Evolutionary conservation across 1,140 invertebrate species (phyloP).

Genomic region (Zaprionus ghesquierei): DNA sequence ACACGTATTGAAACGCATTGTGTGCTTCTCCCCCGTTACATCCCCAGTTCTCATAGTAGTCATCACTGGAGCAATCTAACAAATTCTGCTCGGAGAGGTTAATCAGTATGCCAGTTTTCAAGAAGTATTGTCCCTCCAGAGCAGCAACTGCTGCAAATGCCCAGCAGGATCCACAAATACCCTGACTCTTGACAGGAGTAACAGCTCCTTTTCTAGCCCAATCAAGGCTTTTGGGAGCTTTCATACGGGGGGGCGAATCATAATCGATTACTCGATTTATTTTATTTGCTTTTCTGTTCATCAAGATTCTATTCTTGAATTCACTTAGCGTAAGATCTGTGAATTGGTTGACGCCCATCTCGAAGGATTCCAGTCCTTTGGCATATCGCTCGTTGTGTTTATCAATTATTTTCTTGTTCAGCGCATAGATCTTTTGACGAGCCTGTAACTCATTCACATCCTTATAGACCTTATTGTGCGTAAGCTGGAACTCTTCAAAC

Average conservation of each 20-base stretch:
- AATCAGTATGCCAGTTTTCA: conserved; percentile 85
- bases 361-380: conserved; percentile 86
- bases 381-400: conserved; percentile 90
- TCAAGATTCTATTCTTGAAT: conserved; percentile 84
- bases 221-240: conserved; percentile 88
- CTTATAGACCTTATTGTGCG: conserved; percentile 87
- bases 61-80: conserved; percentile 89
- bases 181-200: conserved; percentile 66
- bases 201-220: conserved; percentile 88
- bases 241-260: conserved; percentile 87
- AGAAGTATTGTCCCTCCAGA: conserved; percentile 88
- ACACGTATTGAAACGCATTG: conserved; percentile 90
- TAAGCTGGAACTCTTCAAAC: conserved; percentile 77
- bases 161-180: conserved; percentile 84
- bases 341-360: conserved; percentile 89
- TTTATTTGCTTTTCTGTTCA: neutral
- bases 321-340: conserved; percentile 92
- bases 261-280: conserved; percentile 85
- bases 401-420: conserved; percentile 91
- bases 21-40: conserved; percentile 90
- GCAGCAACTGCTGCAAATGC: conserved; percentile 85
- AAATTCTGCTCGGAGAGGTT: conserved; percentile 95
- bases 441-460: conserved; percentile 89
- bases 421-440: conserved; percentile 91
- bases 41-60: conserved; percentile 90